Evolutionary conservation across 2,888 invertebrate genomes (phyloP).

Genomic region (Cyclophora albipunctata): DNA sequence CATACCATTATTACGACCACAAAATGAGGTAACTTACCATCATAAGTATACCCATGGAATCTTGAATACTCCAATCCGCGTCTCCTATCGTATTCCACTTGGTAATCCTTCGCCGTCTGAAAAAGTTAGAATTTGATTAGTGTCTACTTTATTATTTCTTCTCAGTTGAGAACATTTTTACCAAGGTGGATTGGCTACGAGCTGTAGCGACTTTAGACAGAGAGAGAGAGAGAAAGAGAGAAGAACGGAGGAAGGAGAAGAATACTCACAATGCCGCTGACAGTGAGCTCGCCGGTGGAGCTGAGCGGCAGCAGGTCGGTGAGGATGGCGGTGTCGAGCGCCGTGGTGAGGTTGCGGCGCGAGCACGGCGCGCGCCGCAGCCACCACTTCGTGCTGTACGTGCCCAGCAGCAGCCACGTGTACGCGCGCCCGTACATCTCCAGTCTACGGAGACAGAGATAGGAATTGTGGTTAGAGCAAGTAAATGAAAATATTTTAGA

Average conservation of each 20-base stretch:
- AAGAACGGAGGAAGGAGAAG: no score
- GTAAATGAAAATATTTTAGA: no score
- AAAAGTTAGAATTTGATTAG: constrained; percentile 21
- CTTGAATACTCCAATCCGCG: constrained; percentile 90
- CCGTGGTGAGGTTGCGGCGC: constrained; percentile 81
- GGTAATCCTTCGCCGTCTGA: constrained; percentile 93
- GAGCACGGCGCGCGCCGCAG: constrained; percentile 80
- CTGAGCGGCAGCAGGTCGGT: constrained; percentile 91
- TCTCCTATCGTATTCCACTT: constrained; percentile 86
- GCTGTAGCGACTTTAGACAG: no score
- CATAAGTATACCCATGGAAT: constrained; percentile 98
- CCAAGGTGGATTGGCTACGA: no score
- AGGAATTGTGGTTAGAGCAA: neutral
- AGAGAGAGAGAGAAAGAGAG: no score
- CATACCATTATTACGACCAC: neutral
- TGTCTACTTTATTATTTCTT: no score
- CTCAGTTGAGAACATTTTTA: no score
- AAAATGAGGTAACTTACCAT: constrained; percentile 74
- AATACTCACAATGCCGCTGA: constrained; percentile 89
- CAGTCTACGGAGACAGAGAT: constrained; percentile 66
- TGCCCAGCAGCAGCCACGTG: constrained; percentile 96
- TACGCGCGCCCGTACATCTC: constrained; percentile 94
- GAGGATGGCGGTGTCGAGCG: constrained; percentile 90
- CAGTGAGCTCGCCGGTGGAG: constrained; percentile 89
- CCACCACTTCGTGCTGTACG: constrained; percentile 88